Base-by-base conservation (phyloP, 2,888 invertebrate genomes). In the Amblyteles armatorius region DNA sequence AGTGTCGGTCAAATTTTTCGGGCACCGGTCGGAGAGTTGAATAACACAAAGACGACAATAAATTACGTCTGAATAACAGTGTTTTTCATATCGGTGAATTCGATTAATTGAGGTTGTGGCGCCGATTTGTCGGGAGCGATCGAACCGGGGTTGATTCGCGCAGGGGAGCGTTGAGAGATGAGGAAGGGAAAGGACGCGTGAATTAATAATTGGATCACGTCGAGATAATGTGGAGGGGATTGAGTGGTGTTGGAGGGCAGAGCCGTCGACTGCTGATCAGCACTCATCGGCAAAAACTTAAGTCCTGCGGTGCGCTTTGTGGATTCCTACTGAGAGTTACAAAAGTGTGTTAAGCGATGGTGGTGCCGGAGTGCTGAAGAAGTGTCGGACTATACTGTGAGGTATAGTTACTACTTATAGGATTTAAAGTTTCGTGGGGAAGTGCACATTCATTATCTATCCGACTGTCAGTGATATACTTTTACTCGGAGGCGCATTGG, bases 381-480 rank as follows among this genome's bases (percentile, higher is more conserved):
- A 63, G 60, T 50, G 19, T 44, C 33, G 9, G 11, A 33, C 57
- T 63, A 40, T 57, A 52, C 63, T 57, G 44, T 26, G 36, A 67
- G 68, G 36, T 22, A 57, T 33, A 76, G 40, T 40, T 57, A 11
- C 72, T 65, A 76, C 60, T 55, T 40, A 29, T 69, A 44, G 60
- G 55, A 71, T 81, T 52, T n/a, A 48, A 79, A 63, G 73, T 78
- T 81, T 81, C 36, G 57, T 68, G 65, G 40, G 44, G 29, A 40
- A 68, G 80, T 77, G 80, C 26, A 68, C 22, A 78, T 81, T 63
- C 73, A 40, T 73, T 67, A 40, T 80, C 77, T n/a, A 3, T 40
- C 26, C 33, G 67, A 81, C 9, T 63, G n/a, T 67, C 52, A 52
- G 85, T 79, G 82, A 85, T 79, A 76, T 48, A 73, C 67, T 77